Evolutionary conservation across 2,797 vertebrate genomes (phyloP).

Genomic region (Otus scops): DNA sequence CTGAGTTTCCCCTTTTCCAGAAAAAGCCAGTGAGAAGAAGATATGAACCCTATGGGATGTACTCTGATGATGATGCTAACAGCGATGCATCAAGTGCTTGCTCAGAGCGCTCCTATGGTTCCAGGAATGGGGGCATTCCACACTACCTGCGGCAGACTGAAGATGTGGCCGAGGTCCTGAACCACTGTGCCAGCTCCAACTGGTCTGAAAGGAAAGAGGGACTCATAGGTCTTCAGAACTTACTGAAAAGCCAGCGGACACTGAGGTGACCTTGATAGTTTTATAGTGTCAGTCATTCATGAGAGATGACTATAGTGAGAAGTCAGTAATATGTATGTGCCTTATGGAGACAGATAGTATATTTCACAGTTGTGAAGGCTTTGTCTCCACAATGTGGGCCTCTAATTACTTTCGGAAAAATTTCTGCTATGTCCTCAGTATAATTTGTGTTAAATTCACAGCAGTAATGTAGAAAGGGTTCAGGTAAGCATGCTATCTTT

Average conservation of each 20-base stretch:
- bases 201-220: slow-evolving; percentile 98
- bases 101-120: slow-evolving; percentile 93
- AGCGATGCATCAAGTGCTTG: slow-evolving; percentile 95
- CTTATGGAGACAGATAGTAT: not conserved
- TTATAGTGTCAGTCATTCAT: not conserved
- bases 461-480: not conserved
- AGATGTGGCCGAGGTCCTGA: slow-evolving; percentile 95
- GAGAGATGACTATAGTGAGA: not conserved
- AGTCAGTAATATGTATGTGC: not conserved
- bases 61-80: slow-evolving; percentile 94
- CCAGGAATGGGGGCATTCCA: slow-evolving; percentile 89
- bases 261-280: slow-evolving; percentile 78
- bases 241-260: slow-evolving; percentile 87
- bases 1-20: slow-evolving; percentile 66
- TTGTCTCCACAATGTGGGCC: not conserved
- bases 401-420: not conserved
- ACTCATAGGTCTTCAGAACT: slow-evolving; percentile 89
- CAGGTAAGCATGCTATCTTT: not conserved
- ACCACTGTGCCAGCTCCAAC: slow-evolving; percentile 98
- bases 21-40: slow-evolving; percentile 90
- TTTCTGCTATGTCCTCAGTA: not conserved
- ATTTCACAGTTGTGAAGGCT: not conserved
- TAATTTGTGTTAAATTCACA: not conserved
- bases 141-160: slow-evolving; percentile 95
- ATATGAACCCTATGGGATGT: slow-evolving; percentile 92